Conservation (phyloP, 2,113 vertebrate species). For the Paratilapia polleni region DNA sequence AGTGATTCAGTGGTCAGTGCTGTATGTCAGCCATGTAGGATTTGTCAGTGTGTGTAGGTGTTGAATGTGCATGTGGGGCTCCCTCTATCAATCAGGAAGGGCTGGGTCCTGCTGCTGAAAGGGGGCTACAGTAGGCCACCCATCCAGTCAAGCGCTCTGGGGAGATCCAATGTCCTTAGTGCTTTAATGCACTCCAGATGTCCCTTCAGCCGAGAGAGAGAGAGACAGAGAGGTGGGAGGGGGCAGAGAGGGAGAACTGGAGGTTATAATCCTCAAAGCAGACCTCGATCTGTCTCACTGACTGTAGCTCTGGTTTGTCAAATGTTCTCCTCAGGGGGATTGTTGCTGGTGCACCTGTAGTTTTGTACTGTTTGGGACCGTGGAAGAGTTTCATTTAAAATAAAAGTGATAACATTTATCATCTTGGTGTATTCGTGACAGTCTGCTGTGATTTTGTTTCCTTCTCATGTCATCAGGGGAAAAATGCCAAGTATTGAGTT, state of each 20-base stretch:
- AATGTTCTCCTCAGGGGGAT: conserved; percentile 18
- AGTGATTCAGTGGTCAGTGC: conserved; percentile 1
- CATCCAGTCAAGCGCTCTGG: conserved; percentile 78
- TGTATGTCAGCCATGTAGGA: conserved; percentile 41
- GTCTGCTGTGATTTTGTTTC: conserved; percentile 8
- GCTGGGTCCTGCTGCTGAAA: conserved; percentile 77
- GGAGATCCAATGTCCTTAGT: conserved; percentile 81
- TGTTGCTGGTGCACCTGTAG: conserved; percentile 73
- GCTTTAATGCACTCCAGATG: conserved; percentile 84
- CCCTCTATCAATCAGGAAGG: conserved; percentile 79
- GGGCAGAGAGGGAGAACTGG: conserved; percentile 5
- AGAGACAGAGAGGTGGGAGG: background rate
- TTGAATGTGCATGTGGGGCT: conserved; percentile 66
- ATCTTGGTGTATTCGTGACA: background rate
- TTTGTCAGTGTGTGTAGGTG: conserved; percentile 62
- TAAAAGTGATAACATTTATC: background rate
- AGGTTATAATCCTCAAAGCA: conserved; percentile 43
- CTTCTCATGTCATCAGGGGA: background rate
- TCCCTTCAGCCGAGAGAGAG: conserved; percentile 61
- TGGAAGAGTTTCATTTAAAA: background rate
- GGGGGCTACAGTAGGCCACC: conserved; percentile 79
- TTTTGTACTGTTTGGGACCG: conserved; percentile 19
- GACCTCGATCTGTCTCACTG: conserved; percentile 24
- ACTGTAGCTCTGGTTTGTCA: conserved; percentile 43
- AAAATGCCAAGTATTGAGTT: background rate